Base-by-base conservation (phyloP, 2,797 vertebrate species). In the Onychomys arenicola region DNA sequence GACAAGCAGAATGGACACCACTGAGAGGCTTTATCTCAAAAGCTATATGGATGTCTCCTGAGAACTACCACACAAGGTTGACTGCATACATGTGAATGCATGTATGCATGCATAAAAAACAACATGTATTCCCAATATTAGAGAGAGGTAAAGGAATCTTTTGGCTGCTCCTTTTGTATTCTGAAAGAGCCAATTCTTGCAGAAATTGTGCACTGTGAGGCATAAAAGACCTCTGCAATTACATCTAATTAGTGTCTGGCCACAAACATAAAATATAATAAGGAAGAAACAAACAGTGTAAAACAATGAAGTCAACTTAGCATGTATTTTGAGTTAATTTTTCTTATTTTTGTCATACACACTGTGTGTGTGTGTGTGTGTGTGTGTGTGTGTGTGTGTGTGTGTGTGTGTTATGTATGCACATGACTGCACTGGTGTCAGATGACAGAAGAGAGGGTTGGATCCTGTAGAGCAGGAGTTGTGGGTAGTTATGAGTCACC, bases 181-280 rank as follows among this genome's bases (percentile, higher is more conserved):
- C 89, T 95, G 93, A 96, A 89, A 97, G 76, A 92, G 77, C 34
- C 98, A 97, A 97, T 98, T 98, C 85, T 97, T 93, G 97, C 95
- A 97, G 91, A 98, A 94, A 98, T 97, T 97, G 97, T 89, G 59
- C 84, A 80, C 84, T 0, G 1, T 96, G 96, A 97, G 83, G 90
- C 73, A 96, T 25, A 98, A 93, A 97, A 71, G 55, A 97, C 88
- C 97, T 89, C 96, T 94, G 93, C 98, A 98, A 98, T 98, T 98
- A 96, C 96, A 98, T 98, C 98, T 97, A 98, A 98, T 98, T 98
- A 98, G 91, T 97, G 97, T 97, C 76, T 89, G 32, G 97, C 89
- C 91, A 55, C 71, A 97, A 97, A 97, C 90, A 96, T 96, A 98
- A 97, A 97, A 98, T 32, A 96, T 92, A 98, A 96, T 91, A 97